Evolutionary conservation across 64 coral and sea anemone species (phyloP).

Genomic region (Actinia equina): DNA sequence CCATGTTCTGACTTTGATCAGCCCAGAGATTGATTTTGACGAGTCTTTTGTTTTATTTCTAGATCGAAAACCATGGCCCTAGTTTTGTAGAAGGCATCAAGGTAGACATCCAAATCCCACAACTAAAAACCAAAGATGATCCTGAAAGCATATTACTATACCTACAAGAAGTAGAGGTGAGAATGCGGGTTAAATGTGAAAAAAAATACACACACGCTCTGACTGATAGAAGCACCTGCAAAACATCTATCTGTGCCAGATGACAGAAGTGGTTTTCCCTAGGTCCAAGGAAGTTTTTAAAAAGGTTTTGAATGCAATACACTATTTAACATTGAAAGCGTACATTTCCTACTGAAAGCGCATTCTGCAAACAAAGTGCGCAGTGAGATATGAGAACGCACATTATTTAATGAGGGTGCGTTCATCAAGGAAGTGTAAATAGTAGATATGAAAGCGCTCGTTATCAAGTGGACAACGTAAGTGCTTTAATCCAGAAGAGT

Average conservation of each 20-base stretch:
- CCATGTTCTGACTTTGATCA: too few relatives aligned
- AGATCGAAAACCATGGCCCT: constrained; percentile 42
- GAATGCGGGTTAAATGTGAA: background rate
- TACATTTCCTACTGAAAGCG: too few relatives aligned
- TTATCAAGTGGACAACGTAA: too few relatives aligned
- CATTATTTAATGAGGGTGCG: too few relatives aligned
- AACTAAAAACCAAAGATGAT: constrained; percentile 17
- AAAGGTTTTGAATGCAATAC: too few relatives aligned
- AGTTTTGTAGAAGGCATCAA: constrained; percentile 36
- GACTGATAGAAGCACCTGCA: too few relatives aligned
- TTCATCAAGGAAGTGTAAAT: too few relatives aligned
- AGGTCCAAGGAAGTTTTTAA: background rate
- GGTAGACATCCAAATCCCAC: constrained; percentile 26
- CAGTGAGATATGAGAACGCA: background rate
- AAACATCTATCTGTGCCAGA: too few relatives aligned
- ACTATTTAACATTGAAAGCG: too few relatives aligned
- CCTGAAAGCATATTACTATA: constrained; percentile 44
- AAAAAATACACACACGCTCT: background rate
- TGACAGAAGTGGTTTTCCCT: background rate
- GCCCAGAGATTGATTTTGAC: background rate
- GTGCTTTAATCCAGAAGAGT: too few relatives aligned
- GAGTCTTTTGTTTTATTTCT: background rate
- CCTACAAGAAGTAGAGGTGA: constrained; percentile 47
- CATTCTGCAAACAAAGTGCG: too few relatives aligned
- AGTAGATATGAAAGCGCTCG: too few relatives aligned